phyloP scores from a whole-genome alignment of 2,888 invertebrate species.

The Aquatica leii region DNA sequence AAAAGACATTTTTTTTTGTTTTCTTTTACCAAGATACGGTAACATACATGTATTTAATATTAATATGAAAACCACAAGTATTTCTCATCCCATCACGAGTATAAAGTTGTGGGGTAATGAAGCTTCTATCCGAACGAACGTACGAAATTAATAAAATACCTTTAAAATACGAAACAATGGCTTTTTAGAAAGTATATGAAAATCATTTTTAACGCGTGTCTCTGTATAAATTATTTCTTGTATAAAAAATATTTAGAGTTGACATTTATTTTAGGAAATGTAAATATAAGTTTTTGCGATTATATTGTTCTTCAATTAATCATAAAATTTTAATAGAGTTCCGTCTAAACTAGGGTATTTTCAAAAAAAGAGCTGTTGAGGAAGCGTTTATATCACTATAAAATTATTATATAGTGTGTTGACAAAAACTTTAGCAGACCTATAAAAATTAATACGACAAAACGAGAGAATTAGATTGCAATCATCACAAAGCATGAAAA shows the following conservation, averaged over 20 bases:
- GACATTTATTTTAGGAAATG: no score
- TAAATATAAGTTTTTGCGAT: no score
- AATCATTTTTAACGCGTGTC: no score
- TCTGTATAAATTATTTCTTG: no score
- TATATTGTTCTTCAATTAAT: no score
- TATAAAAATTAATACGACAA: slow-evolving; percentile 58
- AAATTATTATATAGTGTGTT: slow-evolving; percentile 26
- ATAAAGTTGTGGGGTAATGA: slow-evolving; percentile 26
- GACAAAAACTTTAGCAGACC: slow-evolving; percentile 40
- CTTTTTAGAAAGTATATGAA: neutral
- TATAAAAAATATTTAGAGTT: no score
- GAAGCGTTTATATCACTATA: slow-evolving; percentile 18
- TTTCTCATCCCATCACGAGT: slow-evolving; percentile 32
- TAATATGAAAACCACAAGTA: slow-evolving; percentile 31
- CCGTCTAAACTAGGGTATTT: slow-evolving; percentile 4
- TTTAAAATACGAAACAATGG: slow-evolving; percentile 6
- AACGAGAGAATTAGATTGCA: slow-evolving; percentile 54
- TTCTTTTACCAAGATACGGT: slow-evolving; percentile 13
- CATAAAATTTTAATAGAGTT: no score
- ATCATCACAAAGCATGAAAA: slow-evolving; percentile 50
- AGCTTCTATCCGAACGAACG: slow-evolving; percentile 30
- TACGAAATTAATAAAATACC: slow-evolving; percentile 35
- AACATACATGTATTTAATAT: slow-evolving; percentile 26
- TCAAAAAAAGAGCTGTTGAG: neutral
- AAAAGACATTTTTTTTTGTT: slow-evolving; percentile 4